Evolutionary conservation across 2,797 vertebrate genomes (phyloP).

Genomic region (Odontamblyopus lacepedii): DNA sequence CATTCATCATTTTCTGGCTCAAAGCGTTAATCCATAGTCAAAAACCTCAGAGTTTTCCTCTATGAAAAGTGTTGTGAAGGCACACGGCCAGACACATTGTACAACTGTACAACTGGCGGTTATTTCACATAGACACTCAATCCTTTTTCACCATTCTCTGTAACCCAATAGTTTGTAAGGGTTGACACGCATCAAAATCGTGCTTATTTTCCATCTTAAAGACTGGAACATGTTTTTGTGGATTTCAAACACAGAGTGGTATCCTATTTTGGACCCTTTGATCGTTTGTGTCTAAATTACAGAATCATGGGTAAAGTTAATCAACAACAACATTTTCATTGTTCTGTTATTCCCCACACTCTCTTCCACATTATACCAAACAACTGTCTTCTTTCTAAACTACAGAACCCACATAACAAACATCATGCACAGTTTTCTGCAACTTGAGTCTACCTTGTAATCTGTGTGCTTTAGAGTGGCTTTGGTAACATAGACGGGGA

Average conservation of each 20-base stretch:
- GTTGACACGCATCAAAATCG: constrained; percentile 37
- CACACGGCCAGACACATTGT: constrained; percentile 43
- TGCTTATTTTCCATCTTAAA: constrained; percentile 51
- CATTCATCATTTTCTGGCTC: constrained; percentile 71
- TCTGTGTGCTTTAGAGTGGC: constrained; percentile 83
- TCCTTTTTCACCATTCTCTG: constrained; percentile 43
- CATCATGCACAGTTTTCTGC: constrained; percentile 37
- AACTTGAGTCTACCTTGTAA: constrained; percentile 55
- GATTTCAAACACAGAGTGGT: constrained; percentile 33
- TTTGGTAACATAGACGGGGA: constrained; percentile 95
- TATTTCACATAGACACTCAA: constrained; percentile 41
- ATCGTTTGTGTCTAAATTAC: constrained; percentile 46
- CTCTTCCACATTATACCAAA: constrained; percentile 39
- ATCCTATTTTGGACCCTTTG: constrained; percentile 35
- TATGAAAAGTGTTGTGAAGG: constrained; percentile 58
- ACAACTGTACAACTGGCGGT: constrained; percentile 42
- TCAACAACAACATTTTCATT: constrained; percentile 44
- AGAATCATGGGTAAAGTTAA: constrained; percentile 30
- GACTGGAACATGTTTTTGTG: constrained; percentile 23
- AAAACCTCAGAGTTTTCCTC: constrained; percentile 61
- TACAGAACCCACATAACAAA: constrained; percentile 34
- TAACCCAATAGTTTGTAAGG: constrained; percentile 46
- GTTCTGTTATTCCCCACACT: constrained; percentile 19
- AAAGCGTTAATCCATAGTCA: constrained; percentile 60
- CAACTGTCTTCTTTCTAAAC: constrained; percentile 60